Evolutionary conservation across 2,888 invertebrate genomes (phyloP), one percentile per base, ranked within the genome.

Genomic region (Cosmopolites sordidus): DNA sequence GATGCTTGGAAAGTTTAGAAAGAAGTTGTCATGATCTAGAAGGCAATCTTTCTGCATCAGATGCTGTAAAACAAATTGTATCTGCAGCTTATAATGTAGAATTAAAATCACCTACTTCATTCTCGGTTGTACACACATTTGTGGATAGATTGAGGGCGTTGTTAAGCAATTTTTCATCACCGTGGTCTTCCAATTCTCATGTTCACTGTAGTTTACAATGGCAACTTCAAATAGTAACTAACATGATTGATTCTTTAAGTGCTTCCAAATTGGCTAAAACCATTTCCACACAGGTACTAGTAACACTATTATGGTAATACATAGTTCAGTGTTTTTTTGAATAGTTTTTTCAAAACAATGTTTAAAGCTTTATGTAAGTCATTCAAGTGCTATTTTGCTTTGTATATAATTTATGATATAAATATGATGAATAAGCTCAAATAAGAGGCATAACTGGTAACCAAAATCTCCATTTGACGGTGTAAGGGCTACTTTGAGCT

Each of bases 41-140:
- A 61, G 71, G 69, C n/a, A 74, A 78, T 63, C 66, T 77, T 27
- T 74, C 79, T 52, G 84, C 86, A 1, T 84, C 85, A 50, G 84
- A 83, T 66, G 89, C 91, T 0, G 79, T 90, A 61, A 83, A 86
- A 66, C 85, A 87, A 76, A 83, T 90, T 62, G 71, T 83, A 53
- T 79, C 79, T 39, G 89, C 87, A 3, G 89, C 91, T 1, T 84
- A 90, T 59, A 85, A 84, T 63, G 86, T 92, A 29, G 84, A 88
- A 69, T 68, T 87, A 43, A 83, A 82, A 56, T 78, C 83, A 17
- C 77, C 82, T 15, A 76, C 81, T 2, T 83, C 81, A 2, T 82
- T 83, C 16, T 83, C 84, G 0, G 73, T 85, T 27, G 74, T 86
- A 39, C 78, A 82, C 59, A 78, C 81, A 0, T 78, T 87, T 58